phyloP scores from a whole-genome alignment of 2,113 vertebrate species.

The Nansenia antarctica region DNA sequence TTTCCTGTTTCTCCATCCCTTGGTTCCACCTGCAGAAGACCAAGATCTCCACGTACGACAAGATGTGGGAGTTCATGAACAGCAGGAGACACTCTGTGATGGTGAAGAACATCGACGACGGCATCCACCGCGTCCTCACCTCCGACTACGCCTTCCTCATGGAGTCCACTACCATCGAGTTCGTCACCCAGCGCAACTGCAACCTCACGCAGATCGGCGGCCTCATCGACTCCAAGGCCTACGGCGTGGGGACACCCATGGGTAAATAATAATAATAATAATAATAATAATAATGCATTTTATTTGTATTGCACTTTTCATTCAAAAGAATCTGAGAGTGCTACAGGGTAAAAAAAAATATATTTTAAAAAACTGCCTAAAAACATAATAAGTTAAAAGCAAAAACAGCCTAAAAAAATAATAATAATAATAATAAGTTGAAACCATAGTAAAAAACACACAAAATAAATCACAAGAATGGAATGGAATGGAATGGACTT shows the following conservation, averaged over 20 bases:
- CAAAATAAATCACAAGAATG: too few relatives aligned
- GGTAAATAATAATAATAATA: conserved; percentile 73
- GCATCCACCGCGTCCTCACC: conserved; percentile 92
- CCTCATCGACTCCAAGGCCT: conserved; percentile 97
- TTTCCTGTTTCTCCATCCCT: neutral
- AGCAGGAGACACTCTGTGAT: conserved; percentile 93
- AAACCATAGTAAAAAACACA: too few relatives aligned
- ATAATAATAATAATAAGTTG: too few relatives aligned
- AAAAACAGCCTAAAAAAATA: too few relatives aligned
- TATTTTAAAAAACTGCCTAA: too few relatives aligned
- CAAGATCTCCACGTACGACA: conserved; percentile 97
- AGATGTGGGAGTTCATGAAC: conserved; percentile 99
- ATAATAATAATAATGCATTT: too few relatives aligned
- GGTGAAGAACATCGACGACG: conserved; percentile 95
- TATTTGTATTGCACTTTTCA: too few relatives aligned
- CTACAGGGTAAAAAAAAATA: neutral
- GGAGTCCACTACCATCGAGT: conserved; percentile 98
- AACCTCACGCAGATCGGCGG: conserved; percentile 97
- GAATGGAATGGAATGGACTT: too few relatives aligned
- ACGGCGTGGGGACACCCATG: conserved; percentile 97
- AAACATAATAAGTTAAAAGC: too few relatives aligned
- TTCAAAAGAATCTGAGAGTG: too few relatives aligned
- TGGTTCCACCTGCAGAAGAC: conserved; percentile 81
- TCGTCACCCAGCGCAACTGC: conserved; percentile 96
- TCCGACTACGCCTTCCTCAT: conserved; percentile 97